Base-by-base conservation (phyloP, 1,140 invertebrate genomes). In the Ylistrum balloti region DNA sequence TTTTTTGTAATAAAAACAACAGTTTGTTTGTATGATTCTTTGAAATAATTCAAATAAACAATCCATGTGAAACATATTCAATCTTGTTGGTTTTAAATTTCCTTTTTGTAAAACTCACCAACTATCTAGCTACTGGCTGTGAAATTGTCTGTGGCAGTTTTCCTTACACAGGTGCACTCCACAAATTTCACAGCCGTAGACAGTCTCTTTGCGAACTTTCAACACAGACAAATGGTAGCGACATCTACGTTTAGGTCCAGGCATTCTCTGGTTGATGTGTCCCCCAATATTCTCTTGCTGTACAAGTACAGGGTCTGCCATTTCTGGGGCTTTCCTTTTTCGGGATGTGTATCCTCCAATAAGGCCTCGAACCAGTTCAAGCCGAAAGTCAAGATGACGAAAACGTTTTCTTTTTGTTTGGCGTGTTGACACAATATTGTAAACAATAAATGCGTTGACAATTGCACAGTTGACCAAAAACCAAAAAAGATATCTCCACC, bases 121-220 rank as follows among this genome's bases (percentile, higher is more conserved):
- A 10, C 17, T 41, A 17, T n/a, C 7, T 10, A 11, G 45, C 20
- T 56, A 56, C 45, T 56, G 45, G 20, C 9, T 56, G 17, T 98
- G 98, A 38, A 48, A 91, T 9, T 15, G 85, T 2, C 5, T 33
- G 35, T 89, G 86, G 33, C 89, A 89, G 0, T 32, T 34, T 32
- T 86, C 85, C 33, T 41, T 35, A 35, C 89, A 86, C 34, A 89
- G 38, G 28, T 86, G 41, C 0, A 89, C 89, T 3, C 41, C 28
- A 56, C 89, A 89, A 0, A 89, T n/a, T 86, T 0, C 11, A 89
- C 89, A 89, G 0, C 74, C 88, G 85, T 33, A 85, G 5, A 86
- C 48, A 85, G 33, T 41, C 22, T 87, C 85, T 22, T 87, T 90
- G 15, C 86, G 5, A 0, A 33, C 2, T 11, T 87, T 87, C 0